phyloP scores from a whole-genome alignment of 37 sponge, comb jelly and placozoan species.

The Crambe crambe region DNA sequence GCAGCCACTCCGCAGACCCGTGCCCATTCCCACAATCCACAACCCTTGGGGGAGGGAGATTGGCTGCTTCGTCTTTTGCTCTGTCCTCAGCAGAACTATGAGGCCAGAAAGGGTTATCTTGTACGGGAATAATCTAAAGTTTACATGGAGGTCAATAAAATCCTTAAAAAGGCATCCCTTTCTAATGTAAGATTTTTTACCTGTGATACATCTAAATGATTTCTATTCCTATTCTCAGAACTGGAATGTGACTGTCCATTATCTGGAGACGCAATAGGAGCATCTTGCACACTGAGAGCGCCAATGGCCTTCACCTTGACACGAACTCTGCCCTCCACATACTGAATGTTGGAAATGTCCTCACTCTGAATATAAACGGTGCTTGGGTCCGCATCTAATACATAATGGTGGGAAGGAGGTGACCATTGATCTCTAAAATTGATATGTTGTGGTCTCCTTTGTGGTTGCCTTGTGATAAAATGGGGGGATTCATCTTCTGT shows the following conservation, averaged over 20 bases:
- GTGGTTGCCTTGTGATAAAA: too few species aligned
- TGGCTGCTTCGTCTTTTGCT: constrained; percentile 42
- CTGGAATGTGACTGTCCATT: not conserved
- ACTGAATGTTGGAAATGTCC: constrained; percentile 45
- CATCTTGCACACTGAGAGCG: constrained; percentile 19
- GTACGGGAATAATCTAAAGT: too few species aligned
- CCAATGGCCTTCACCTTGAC: constrained; percentile 81
- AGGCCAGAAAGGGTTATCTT: constrained; percentile 70
- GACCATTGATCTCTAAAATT: too few species aligned
- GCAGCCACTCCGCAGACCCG: constrained; percentile 36
- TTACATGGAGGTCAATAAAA: too few species aligned
- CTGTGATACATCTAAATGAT: not conserved
- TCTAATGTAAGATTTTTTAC: too few species aligned
- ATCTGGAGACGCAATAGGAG: not conserved
- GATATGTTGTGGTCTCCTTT: too few species aligned
- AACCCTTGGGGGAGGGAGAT: constrained; percentile 43
- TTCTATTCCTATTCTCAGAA: not conserved
- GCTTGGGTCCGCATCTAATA: not conserved
- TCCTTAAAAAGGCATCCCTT: too few species aligned
- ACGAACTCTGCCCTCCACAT: constrained; percentile 37
- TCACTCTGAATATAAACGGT: constrained; percentile 48
- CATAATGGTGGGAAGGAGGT: too few species aligned
- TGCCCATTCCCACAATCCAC: not conserved
- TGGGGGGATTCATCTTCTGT: too few species aligned
- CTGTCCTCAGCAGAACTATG: constrained; percentile 38